phyloP scores from a whole-genome alignment of 2,888 invertebrate species.

The Lasioglossum figueresi region DNA sequence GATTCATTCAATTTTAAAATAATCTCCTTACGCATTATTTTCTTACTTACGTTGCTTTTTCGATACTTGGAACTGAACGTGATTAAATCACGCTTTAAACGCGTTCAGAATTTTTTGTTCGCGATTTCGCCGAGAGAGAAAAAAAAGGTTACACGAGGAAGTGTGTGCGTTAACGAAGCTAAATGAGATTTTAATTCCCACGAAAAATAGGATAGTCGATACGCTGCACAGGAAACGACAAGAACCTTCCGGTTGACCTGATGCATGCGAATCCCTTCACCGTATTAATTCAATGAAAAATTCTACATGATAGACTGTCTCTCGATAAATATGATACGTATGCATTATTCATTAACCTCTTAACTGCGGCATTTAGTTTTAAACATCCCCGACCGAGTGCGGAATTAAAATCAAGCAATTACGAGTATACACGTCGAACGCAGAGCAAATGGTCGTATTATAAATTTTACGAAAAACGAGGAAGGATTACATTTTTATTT shows the following conservation, averaged over 20 bases:
- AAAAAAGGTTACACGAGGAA: not conserved
- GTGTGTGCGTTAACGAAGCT: not conserved
- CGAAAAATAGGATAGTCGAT: not conserved
- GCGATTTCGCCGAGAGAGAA: not conserved
- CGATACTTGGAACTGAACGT: not conserved
- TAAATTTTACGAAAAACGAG: no score
- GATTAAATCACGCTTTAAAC: not conserved
- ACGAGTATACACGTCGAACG: no score
- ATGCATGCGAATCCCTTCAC: not conserved
- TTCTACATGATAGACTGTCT: not conserved
- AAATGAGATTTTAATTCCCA: constrained; percentile 3
- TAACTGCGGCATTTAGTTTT: no score
- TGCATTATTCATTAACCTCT: no score
- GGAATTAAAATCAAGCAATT: no score
- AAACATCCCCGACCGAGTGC: no score
- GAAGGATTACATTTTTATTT: no score
- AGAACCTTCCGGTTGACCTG: not conserved
- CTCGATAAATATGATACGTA: no score
- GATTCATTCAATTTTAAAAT: not conserved
- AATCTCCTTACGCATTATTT: not conserved
- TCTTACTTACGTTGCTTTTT: not conserved
- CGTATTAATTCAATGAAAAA: not conserved
- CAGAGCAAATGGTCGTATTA: no score
- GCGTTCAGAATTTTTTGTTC: not conserved
- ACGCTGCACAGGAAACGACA: not conserved